These are phyloP conservation scores for Myrmophylax atrothorax DNA, from an alignment of 2,113 vertebrate species.

Conservation along the genomic window DNA sequence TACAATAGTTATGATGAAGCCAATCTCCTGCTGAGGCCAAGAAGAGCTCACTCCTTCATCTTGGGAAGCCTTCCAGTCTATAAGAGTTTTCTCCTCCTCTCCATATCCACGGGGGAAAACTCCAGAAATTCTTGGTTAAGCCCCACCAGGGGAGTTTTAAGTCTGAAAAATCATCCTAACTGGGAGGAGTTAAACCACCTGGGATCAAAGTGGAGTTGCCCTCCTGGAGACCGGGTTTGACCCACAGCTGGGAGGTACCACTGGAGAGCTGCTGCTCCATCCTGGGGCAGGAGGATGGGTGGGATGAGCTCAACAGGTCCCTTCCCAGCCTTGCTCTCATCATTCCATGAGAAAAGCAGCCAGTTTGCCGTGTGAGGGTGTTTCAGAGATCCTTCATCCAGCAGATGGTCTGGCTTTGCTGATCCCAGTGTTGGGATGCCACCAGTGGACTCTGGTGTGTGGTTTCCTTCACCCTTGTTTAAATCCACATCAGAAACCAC, in stretches of 20 bases:
- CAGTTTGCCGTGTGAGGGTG: rapidly evolving
- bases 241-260: not conserved
- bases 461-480: not conserved
- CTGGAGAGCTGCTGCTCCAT: not conserved
- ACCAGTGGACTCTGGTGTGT: not conserved
- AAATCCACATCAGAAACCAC: not conserved
- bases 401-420: not conserved
- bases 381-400: not conserved
- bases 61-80: not conserved
- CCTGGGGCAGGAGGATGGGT: not conserved
- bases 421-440: not conserved
- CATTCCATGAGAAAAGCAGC: not conserved
- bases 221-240: not conserved
- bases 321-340: not conserved
- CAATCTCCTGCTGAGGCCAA: not conserved
- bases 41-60: not conserved
- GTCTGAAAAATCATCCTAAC: not conserved
- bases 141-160: not conserved
- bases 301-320: not conserved
- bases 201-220: rapidly evolving
- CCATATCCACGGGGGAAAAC: not conserved
- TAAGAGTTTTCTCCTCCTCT: not conserved
- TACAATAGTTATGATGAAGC: not conserved
- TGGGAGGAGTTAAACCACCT: not conserved
- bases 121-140: not conserved